phyloP scores from a whole-genome alignment of 2,113 vertebrate species.

The Gobius niger region DNA sequence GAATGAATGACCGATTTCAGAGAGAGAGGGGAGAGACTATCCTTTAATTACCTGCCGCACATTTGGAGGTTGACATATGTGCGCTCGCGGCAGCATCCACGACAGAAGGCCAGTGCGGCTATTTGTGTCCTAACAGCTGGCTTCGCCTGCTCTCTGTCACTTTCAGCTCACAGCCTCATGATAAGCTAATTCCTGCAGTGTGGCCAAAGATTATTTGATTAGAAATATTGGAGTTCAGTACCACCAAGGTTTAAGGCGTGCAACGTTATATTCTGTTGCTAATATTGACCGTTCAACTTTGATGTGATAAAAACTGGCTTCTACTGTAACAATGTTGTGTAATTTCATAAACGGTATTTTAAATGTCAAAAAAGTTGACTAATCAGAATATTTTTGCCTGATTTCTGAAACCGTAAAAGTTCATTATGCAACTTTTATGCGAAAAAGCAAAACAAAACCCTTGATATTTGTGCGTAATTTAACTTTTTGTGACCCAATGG shows the following conservation, averaged over 20 bases:
- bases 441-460: too few species aligned
- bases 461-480: too few species aligned
- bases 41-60: constrained; percentile 11
- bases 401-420: too few species aligned
- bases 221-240: constrained; percentile 3
- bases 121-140: constrained; percentile 56
- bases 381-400: too few species aligned
- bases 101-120: constrained; percentile 44
- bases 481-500: too few species aligned
- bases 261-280: not conserved
- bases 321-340: too few species aligned
- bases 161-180: constrained; percentile 8
- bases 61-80: constrained; percentile 19
- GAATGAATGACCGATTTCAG: constrained; percentile 14
- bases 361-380: too few species aligned
- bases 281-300: too few species aligned
- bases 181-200: not conserved
- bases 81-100: constrained; percentile 3
- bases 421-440: too few species aligned
- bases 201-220: not conserved
- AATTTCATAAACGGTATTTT: too few species aligned
- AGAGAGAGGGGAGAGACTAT: constrained; percentile 4
- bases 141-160: constrained; percentile 13
- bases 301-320: too few species aligned
- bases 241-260: not conserved